These are phyloP conservation scores for Andricus quercusramuli DNA, from an alignment of 2,888 invertebrate species.

Conservation along the genomic window DNA sequence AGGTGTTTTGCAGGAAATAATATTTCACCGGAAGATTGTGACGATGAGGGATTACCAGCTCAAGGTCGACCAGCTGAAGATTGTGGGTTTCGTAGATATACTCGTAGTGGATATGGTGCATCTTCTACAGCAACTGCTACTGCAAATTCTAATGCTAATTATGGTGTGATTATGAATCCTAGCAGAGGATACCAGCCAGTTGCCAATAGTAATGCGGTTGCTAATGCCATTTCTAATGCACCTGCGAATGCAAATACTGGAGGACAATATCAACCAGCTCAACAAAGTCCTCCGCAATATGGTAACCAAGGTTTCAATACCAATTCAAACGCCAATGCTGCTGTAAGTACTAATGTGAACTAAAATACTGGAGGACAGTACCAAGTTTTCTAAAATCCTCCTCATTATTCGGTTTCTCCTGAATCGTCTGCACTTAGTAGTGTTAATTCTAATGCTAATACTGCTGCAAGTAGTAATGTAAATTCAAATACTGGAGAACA, in stretches of 20 bases:
- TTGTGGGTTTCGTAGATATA: neutral
- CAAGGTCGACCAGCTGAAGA: neutral
- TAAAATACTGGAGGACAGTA: constrained; percentile 1
- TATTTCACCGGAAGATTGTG: neutral
- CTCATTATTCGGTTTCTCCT: neutral
- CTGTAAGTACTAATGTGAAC: constrained; percentile 17
- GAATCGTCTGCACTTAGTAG: neutral
- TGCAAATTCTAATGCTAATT: constrained; percentile 12
- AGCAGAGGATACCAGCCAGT: neutral
- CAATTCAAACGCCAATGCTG: neutral
- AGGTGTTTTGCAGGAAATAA: constrained; percentile 9
- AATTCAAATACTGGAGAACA: neutral
- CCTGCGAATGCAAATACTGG: neutral
- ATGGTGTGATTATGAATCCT: neutral
- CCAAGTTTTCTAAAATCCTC: neutral
- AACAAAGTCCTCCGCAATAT: neutral
- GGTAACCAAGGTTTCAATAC: too few species aligned
- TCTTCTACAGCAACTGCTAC: constrained; percentile 34
- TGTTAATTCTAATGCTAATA: neutral
- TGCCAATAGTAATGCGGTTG: neutral
- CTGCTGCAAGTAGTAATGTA: neutral
- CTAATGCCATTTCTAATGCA: constrained; percentile 11
- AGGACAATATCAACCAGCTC: neutral
- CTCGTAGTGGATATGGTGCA: constrained; percentile 31
- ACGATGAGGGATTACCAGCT: neutral